These are phyloP conservation scores for Esox lucius DNA, from an alignment of 2,797 vertebrate species.

Conservation along the genomic window DNA sequence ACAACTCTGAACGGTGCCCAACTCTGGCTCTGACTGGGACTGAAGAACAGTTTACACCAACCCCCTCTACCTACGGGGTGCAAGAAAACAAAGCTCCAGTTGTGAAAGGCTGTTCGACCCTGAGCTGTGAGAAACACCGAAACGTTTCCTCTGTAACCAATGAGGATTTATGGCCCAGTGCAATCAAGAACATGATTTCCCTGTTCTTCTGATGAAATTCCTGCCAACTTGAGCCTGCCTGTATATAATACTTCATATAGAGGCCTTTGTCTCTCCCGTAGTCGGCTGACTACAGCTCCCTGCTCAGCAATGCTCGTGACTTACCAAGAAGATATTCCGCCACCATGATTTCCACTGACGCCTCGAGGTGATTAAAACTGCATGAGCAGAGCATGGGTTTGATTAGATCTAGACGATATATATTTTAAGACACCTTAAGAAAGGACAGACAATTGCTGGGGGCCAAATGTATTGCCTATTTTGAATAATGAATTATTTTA, in stretches of 20 bases:
- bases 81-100: no score
- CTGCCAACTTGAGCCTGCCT: background rate
- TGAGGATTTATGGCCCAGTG: no score
- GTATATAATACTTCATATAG: slow-evolving; percentile 39
- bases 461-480: slow-evolving; percentile 67
- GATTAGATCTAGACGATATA: slow-evolving; percentile 68
- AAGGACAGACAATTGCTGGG: slow-evolving; percentile 59
- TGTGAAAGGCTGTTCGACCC: no score
- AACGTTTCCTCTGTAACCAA: no score
- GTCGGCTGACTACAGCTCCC: slow-evolving; percentile 32
- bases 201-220: no score
- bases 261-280: slow-evolving; percentile 57
- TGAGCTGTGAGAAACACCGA: no score
- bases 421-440: slow-evolving; percentile 72
- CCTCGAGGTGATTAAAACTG: slow-evolving; percentile 35
- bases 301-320: slow-evolving; percentile 58
- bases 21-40: no score
- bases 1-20: no score
- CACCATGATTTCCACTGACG: slow-evolving; percentile 33
- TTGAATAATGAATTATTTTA: slow-evolving; percentile 81
- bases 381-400: slow-evolving; percentile 60
- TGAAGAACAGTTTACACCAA: no score
- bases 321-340: slow-evolving; percentile 31
- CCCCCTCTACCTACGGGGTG: no score
- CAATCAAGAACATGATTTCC: no score